These are phyloP conservation scores for Upupa epops DNA, from an alignment of 2,113 vertebrate genomes.

Conservation along the genomic window DNA sequence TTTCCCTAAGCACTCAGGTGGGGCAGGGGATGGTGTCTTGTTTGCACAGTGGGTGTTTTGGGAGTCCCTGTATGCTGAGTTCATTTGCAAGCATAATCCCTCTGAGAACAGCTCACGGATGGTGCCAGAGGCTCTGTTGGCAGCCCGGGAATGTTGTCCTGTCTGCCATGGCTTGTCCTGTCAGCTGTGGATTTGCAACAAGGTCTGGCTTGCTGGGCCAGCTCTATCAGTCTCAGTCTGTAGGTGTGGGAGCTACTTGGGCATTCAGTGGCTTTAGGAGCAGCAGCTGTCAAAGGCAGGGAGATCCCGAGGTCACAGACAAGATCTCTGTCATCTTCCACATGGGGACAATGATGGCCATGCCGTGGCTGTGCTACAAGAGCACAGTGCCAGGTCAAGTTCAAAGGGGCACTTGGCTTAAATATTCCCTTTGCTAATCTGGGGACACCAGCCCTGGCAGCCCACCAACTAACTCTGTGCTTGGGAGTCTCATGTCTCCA, in stretches of 20 bases:
- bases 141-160: neutral
- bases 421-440: neutral
- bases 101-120: neutral
- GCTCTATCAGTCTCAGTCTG: conserved; percentile 1
- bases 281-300: neutral
- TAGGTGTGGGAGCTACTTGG: conserved; percentile 21
- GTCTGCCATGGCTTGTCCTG: conserved; percentile 34
- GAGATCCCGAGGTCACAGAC: neutral
- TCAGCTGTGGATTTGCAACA: conserved; percentile 47
- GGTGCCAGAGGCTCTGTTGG: conserved; percentile 28
- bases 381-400: neutral
- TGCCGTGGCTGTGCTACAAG: neutral
- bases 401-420: neutral
- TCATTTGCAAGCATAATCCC: conserved; percentile 21
- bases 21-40: neutral
- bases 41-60: neutral
- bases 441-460: neutral
- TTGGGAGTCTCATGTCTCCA: neutral
- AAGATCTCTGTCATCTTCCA: neutral
- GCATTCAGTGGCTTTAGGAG: accelerated
- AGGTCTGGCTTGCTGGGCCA: conserved; percentile 32
- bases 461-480: neutral
- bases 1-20: too few relatives aligned
- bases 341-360: neutral
- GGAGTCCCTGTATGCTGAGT: neutral